Percentiles rank a stretch among this genome's conserved stretches.
phyloP scores from a whole-genome alignment of 2,797 vertebrate species.

The Novumbra hubbsi region DNA sequence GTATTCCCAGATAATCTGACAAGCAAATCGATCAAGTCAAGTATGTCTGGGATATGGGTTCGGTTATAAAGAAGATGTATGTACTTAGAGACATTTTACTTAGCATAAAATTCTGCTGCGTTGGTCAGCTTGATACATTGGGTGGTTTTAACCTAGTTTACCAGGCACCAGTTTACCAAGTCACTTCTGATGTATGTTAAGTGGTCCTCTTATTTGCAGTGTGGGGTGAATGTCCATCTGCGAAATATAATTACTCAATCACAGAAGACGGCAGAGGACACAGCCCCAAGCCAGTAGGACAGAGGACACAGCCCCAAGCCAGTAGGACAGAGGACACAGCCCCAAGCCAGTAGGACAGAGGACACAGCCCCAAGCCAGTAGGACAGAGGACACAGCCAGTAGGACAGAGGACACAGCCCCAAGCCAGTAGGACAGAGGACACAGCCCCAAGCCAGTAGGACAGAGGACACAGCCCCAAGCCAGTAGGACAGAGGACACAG shows the following conservation, averaged over 20 bases:
- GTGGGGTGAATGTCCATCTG: constrained; percentile 52
- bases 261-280: constrained; percentile 56
- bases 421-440: constrained; percentile 44
- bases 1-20: no score
- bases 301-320: constrained; percentile 35
- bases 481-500: constrained; percentile 50
- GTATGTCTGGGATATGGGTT: no score
- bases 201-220: constrained; percentile 49
- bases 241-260: constrained; percentile 40
- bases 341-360: constrained; percentile 42
- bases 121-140: no score
- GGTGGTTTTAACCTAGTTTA: constrained; percentile 40
- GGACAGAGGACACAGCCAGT: constrained; percentile 52
- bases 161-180: no score
- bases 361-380: constrained; percentile 39
- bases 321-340: constrained; percentile 49
- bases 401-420: constrained; percentile 53
- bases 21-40: no score
- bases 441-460: constrained; percentile 38
- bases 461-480: constrained; percentile 49
- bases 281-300: constrained; percentile 30
- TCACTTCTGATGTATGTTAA: constrained; percentile 55
- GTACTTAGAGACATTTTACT: no score
- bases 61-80: no score
- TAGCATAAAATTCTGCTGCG: no score